These are phyloP conservation scores for human (Homo sapiens) DNA, from an alignment of 2,113 vertebrate species.

Conservation along the genomic window GRCh38 chr9:24070501-24071000, in stretches of 20 bases:
- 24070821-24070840: neutral
- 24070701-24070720: too few species aligned
- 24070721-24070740: neutral
- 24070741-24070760: neutral
- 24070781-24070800: neutral
- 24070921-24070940: neutral
- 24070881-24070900: neutral
- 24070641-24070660: neutral
- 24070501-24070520: slow-evolving; percentile 34
- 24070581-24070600: neutral
- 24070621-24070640: neutral
- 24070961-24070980: neutral
- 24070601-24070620: neutral
- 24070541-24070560: neutral
- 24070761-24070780: neutral
- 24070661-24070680: neutral
- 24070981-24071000: slow-evolving; percentile 52
- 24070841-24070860: neutral
- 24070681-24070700: too few species aligned
- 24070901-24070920: slow-evolving; percentile 13
- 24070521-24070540: neutral
- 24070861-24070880: neutral
- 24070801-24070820: neutral
- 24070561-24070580: slow-evolving; percentile 23
- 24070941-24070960: neutral